Evolutionary conservation across 1,140 invertebrate species (phyloP).

Genomic region (Cyclina sinensis): DNA sequence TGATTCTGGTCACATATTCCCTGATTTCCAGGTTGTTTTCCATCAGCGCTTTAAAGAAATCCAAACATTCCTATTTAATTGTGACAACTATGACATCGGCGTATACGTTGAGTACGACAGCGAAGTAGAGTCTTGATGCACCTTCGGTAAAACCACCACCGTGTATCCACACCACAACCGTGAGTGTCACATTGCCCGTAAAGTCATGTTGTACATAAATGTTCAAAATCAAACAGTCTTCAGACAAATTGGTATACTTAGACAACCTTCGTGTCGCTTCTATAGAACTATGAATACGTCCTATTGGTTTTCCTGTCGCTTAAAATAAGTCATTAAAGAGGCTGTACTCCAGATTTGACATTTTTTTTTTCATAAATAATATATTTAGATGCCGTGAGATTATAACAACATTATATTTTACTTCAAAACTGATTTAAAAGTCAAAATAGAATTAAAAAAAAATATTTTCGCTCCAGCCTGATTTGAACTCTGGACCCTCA

Average conservation of each 20-base stretch:
- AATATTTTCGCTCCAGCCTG: no score
- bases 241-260: conserved; percentile 7
- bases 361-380: no score
- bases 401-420: no score
- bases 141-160: conserved; percentile 97
- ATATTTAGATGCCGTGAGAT: no score
- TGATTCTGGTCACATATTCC: conserved; percentile 51
- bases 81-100: conserved; percentile 93
- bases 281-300: conserved; percentile 1
- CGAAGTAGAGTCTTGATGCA: conserved; percentile 96
- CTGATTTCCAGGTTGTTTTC: conserved; percentile 79
- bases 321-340: neutral
- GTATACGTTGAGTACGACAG: conserved; percentile 90
- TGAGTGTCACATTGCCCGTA: conserved; percentile 76
- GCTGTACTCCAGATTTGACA: no score
- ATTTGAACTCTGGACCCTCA: no score
- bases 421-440: no score
- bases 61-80: conserved; percentile 90
- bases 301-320: neutral
- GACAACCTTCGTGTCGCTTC: conserved; percentile 85
- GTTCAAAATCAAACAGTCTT: conserved; percentile 93
- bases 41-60: conserved; percentile 89
- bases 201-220: conserved; percentile 90
- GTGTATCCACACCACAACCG: conserved; percentile 98
- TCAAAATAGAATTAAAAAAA: no score